Evolutionary conservation across 2,888 invertebrate species (phyloP), one percentile per base, ranked within the genome.

Genomic region (Xestia rhomboidea): DNA sequence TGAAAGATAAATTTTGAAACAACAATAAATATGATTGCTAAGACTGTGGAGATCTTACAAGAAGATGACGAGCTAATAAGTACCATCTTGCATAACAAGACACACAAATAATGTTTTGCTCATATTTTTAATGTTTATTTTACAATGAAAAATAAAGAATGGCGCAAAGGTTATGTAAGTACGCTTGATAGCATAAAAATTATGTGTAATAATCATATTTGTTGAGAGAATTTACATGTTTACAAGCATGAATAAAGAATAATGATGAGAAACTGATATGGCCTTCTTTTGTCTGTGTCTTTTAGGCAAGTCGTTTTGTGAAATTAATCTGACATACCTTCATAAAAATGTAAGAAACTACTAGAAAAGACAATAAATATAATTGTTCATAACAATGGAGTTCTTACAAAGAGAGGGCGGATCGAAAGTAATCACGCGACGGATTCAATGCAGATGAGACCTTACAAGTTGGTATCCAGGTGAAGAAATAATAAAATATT

Each of bases 111-210:
- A 57, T 27, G 18, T 51, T 76, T 76, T 49, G 21, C n/a, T n/a
- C 7, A n/a, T 49, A 30, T 8, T 15, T 62, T 49, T 41, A n/a
- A 41, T 24, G 24, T 68, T 68, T 68, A 78, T 78, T 64, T 77
- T 78, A 51, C 27, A n/a, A 15, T 34, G 5, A 46, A 77, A 46
- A 15, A 10, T 7, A 21, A 46, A 6, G 2, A 46, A 41, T 11
- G n/a, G 8, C n/a, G 24, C 0, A 0, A 77, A 38, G 24, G 34
- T 44, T 64, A 44, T 30, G 5, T 41, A 21, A 77, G 11, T 15
- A 2, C 30, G 6, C 11, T 21, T 38, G 8, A 27, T 18, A 41
- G n/a, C 49, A 34, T 57, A 24, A 18, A 6, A 76, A 46, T 0
- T 1, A 34, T 34, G 5, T 63, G 34, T 1, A 34, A 13, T 13